phyloP scores from a whole-genome alignment of 2,888 invertebrate genomes.

The Metopia argyrocephala region DNA sequence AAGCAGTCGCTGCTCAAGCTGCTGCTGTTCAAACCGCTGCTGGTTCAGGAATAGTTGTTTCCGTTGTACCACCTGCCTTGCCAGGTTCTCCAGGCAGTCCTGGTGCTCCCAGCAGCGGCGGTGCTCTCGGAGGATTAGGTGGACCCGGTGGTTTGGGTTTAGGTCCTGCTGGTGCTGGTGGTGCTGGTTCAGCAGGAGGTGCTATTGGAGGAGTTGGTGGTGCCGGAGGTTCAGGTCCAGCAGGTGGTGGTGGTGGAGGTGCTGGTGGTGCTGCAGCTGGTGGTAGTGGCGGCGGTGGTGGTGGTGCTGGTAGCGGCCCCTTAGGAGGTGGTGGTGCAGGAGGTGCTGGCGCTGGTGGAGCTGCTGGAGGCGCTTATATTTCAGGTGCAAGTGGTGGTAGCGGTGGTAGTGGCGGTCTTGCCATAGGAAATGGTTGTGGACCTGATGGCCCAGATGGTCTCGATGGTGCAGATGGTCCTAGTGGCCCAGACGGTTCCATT shows the following conservation, averaged over 20 bases:
- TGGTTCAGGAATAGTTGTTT: conserved; percentile 28
- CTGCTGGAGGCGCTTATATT: conserved; percentile 67
- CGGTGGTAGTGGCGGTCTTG: conserved; percentile 70
- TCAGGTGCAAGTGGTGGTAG: conserved; percentile 69
- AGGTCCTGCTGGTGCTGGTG: conserved; percentile 40
- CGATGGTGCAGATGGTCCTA: conserved; percentile 71
- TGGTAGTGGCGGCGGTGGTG: conserved; percentile 68
- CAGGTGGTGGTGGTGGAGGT: conserved; percentile 61
- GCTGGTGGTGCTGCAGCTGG: conserved; percentile 68
- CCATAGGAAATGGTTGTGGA: conserved; percentile 70
- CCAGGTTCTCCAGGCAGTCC: conserved; percentile 24
- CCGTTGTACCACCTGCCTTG: conserved; percentile 31
- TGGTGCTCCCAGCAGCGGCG: conserved; percentile 56
- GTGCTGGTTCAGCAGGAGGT: conserved; percentile 49
- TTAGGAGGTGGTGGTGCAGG: conserved; percentile 50
- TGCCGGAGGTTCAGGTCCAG: conserved; percentile 42
- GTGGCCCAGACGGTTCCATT: conserved; percentile 71
- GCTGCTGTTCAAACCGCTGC: conserved; percentile 66
- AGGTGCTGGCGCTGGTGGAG: conserved; percentile 69
- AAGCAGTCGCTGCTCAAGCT: conserved; percentile 36
- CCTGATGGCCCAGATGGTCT: conserved; percentile 70
- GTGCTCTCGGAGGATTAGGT: conserved; percentile 19
- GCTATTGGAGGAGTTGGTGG: conserved; percentile 51
- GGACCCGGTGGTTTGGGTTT: conserved; percentile 21
- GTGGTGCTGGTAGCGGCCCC: conserved; percentile 59